These are phyloP conservation scores for Oncorhynchus clarkii DNA, from an alignment of 2,113 vertebrate genomes.

Conservation along the genomic window DNA sequence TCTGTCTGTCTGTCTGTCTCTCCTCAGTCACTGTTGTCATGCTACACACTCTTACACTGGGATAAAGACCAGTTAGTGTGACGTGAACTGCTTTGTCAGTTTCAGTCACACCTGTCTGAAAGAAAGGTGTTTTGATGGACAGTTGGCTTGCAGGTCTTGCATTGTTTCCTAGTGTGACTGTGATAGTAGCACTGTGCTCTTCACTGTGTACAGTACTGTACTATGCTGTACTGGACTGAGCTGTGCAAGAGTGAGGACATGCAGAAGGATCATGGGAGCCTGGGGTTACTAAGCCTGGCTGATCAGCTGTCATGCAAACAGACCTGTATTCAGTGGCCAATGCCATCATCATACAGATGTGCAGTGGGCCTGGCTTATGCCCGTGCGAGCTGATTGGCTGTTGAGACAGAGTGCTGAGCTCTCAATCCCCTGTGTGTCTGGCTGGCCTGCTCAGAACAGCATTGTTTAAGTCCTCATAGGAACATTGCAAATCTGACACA, in stretches of 20 bases:
- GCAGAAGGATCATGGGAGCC: conserved; percentile 15
- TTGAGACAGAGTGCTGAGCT: neutral
- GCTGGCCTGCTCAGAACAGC: neutral
- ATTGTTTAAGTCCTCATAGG: conserved; percentile 33
- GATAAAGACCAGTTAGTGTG: too few species aligned
- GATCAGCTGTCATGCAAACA: conserved; percentile 33
- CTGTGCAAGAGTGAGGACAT: neutral
- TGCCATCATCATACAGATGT: conserved; percentile 60
- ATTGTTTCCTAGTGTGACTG: too few species aligned
- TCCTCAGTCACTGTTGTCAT: neutral
- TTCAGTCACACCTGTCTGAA: too few species aligned
- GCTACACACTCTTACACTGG: neutral
- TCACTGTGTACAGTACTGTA: too few species aligned
- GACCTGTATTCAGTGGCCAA: conserved; percentile 22
- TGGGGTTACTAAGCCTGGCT: conserved; percentile 16
- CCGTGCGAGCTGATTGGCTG: conserved; percentile 48
- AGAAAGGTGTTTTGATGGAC: too few species aligned
- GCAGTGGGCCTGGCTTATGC: conserved; percentile 48
- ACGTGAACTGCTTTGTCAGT: too few species aligned
- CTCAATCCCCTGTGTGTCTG: conserved; percentile 34
- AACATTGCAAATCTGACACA: conserved; percentile 14
- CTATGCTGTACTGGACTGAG: too few species aligned
- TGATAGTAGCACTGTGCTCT: too few species aligned
- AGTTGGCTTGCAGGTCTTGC: too few species aligned
- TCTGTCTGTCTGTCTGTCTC: neutral